These are phyloP conservation scores for Brachypteracias leptosomus DNA, from an alignment of 2,113 vertebrate genomes.

Conservation along the genomic window DNA sequence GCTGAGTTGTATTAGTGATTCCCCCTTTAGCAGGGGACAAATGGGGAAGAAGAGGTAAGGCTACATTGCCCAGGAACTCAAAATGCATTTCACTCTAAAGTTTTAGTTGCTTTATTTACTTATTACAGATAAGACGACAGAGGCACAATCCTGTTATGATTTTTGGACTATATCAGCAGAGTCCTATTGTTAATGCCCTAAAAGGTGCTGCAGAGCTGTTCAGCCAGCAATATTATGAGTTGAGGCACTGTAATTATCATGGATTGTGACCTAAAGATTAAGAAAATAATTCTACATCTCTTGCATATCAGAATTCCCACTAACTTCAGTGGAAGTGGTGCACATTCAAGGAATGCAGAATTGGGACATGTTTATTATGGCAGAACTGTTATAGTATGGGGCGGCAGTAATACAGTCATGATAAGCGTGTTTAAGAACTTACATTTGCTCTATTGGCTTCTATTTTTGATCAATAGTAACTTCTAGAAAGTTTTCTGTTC, in stretches of 20 bases:
- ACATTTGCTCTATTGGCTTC: background rate
- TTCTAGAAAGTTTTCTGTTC: background rate
- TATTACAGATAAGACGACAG: background rate
- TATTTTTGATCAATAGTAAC: background rate
- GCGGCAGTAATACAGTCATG: background rate
- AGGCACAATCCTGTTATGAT: slow-evolving; percentile 33
- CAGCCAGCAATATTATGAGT: background rate
- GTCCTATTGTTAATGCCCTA: slow-evolving; percentile 25
- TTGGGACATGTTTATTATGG: background rate
- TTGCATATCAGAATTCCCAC: background rate
- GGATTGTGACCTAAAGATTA: background rate
- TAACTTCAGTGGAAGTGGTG: background rate
- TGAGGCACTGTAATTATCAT: slow-evolving; percentile 34
- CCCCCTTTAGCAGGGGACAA: slow-evolving; percentile 15
- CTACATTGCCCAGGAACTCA: background rate
- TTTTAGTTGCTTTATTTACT: background rate
- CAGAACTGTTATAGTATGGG: background rate
- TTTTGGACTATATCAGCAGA: slow-evolving; percentile 48
- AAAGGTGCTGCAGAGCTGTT: slow-evolving; percentile 20
- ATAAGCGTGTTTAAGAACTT: background rate
- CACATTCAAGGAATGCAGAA: background rate
- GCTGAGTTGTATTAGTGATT: background rate
- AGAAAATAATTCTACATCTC: slow-evolving; percentile 20
- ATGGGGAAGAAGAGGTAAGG: background rate
- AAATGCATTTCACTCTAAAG: background rate